These are phyloP conservation scores for Ennomos quercinarius DNA, from an alignment of 2,888 invertebrate genomes.

Conservation along the genomic window DNA sequence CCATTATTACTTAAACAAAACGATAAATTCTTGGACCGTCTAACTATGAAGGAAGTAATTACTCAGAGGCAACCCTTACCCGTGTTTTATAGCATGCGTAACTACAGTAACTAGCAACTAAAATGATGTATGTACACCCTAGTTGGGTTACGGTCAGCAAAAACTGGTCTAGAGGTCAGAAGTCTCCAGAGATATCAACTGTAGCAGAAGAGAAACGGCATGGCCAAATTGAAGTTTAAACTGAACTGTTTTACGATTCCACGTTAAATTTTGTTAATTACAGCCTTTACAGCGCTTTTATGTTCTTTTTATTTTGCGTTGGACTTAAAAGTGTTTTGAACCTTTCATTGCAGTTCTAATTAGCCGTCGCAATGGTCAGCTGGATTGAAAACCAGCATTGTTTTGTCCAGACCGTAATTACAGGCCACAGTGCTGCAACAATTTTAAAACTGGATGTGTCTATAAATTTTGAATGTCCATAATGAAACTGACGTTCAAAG, in stretches of 20 bases:
- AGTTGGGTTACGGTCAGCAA: constrained; percentile 22
- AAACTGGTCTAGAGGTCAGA: constrained; percentile 29
- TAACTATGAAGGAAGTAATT: constrained; percentile 24
- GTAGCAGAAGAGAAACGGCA: constrained; percentile 14
- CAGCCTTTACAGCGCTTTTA: background rate
- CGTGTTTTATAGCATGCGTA: constrained; percentile 29
- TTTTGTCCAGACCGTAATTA: no score
- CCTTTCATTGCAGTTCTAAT: no score
- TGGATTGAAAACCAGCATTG: no score
- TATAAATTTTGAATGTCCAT: no score
- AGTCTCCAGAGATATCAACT: constrained; percentile 19
- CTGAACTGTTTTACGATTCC: constrained; percentile 4
- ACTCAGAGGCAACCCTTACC: constrained; percentile 24
- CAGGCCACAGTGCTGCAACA: no score
- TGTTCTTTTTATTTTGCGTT: no score
- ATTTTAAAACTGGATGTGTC: no score
- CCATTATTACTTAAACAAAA: constrained; percentile 10
- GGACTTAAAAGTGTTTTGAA: no score
- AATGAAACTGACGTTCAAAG: no score
- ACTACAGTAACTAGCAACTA: constrained; percentile 23
- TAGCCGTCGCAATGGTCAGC: no score
- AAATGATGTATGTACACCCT: constrained; percentile 24
- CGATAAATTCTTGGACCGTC: constrained; percentile 15
- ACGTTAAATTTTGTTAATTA: constrained; percentile 17
- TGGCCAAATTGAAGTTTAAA: constrained; percentile 9